A percentile compares a stretch with the other conserved stretches of the same genome.
Evolutionary conservation across 2,113 vertebrate genomes (phyloP).

Genomic region (Falco punctatus): DNA sequence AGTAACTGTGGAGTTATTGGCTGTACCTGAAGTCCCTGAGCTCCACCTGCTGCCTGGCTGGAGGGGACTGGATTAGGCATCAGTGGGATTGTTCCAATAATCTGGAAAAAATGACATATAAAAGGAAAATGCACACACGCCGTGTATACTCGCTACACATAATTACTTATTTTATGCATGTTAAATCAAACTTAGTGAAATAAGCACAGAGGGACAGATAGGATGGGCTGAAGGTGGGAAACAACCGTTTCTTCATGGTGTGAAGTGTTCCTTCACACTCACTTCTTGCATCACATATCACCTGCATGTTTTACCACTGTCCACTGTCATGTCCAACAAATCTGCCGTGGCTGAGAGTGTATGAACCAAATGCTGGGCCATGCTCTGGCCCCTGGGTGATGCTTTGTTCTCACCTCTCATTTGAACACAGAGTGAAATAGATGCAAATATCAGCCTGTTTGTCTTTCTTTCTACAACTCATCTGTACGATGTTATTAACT

Average conservation of each 20-base stretch:
- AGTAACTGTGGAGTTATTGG: conserved; percentile 97
- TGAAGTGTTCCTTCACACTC: background rate
- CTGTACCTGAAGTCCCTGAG: conserved; percentile 95
- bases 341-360: background rate
- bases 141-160: background rate
- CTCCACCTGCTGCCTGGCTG: conserved; percentile 87
- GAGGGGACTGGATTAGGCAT: conserved; percentile 94
- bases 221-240: background rate
- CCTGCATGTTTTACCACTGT: background rate
- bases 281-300: fast-evolving
- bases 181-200: background rate
- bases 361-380: background rate
- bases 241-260: background rate
- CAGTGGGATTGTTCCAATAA: conserved; percentile 98
- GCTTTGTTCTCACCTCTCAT: background rate
- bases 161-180: background rate
- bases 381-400: fast-evolving
- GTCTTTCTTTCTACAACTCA: background rate
- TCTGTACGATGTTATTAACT: background rate
- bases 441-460: background rate
- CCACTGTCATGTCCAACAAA: background rate
- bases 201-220: background rate
- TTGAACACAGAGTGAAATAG: background rate
- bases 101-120: conserved; percentile 80
- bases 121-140: background rate